Base-by-base conservation (phyloP, 2,113 vertebrate species). In the Proterorhinus semilunaris region DNA sequence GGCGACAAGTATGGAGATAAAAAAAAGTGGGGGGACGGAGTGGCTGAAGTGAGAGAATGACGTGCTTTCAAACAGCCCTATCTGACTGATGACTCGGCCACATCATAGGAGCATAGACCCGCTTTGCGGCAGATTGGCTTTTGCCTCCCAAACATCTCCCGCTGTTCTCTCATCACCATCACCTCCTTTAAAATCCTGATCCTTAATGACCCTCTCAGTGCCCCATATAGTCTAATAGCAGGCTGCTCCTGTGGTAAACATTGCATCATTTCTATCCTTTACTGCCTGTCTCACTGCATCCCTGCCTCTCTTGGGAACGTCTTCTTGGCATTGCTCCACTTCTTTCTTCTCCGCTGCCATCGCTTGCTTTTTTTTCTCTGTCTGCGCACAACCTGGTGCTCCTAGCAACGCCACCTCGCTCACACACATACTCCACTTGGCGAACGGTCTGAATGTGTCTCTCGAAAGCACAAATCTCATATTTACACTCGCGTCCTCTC, bases 301-400 rank as follows among this genome's bases (percentile, higher is more conserved):
- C 87, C 79, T 16, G 59, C 80, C 90, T 89, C 91, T 88, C 88
- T 67, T 78, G 90, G 88, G 88, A 89, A 42, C 89, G 85, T 91
- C 83, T 87, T 90, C 84, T 92, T 92, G 91, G 92, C 90, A 91
- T 88, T 88, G 87, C 89, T 92, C 89, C 91, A 90, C 88, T 91
- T 88, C 86, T 91, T 92, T 92, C 90, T 89, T 91, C 85, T 84
- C 86, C 74, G 83, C 79, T 84, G 82, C 85, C 82, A 88, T 85
- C 88, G 87, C 87, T 86, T 62, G 82, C 84, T 83, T 82, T 86
- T 86, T 81, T 83, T 69, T 75, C n/a, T 21, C 76, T 87, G 85
- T 86, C 86, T 89, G 84, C 82, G 72, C 81, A 81, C 89, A 91
- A 92, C 89, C 90, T 92, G 92, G 91, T 87, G 84, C 90, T 89